A percentile compares a stretch with the other conserved stretches of the same genome.
These are phyloP conservation scores for Channa argus DNA, from an alignment of 2,113 vertebrate genomes.

Conservation along the genomic window DNA sequence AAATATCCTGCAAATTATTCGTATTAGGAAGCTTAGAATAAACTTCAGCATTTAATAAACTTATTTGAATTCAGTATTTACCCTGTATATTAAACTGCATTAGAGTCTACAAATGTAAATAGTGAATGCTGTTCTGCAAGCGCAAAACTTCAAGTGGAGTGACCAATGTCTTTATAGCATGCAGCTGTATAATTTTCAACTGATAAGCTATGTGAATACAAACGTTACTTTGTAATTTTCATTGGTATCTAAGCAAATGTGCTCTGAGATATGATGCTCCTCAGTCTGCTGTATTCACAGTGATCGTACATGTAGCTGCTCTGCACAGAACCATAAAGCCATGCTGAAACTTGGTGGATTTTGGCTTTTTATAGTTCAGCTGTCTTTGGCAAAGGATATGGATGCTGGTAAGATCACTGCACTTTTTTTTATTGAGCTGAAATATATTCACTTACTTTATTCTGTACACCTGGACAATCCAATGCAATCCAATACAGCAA, in stretches of 20 bases:
- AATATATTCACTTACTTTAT: no score
- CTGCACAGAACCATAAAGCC: not conserved
- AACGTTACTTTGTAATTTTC: conserved; percentile 35
- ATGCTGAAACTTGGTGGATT: conserved; percentile 35
- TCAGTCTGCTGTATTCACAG: conserved; percentile 11
- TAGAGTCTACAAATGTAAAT: no score
- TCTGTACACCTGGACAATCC: no score
- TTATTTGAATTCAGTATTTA: no score
- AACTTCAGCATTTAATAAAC: no score
- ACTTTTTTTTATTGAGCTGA: not conserved
- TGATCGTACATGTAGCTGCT: not conserved
- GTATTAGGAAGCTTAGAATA: no score
- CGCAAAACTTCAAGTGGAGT: not conserved
- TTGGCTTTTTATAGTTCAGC: conserved; percentile 9
- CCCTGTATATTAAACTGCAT: no score
- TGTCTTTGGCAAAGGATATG: conserved; percentile 35
- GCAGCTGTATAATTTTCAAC: conserved; percentile 4
- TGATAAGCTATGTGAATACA: not conserved
- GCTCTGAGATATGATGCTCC: not conserved
- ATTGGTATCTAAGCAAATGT: conserved; percentile 68
- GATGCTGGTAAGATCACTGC: conserved; percentile 43
- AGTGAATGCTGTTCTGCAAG: not conserved
- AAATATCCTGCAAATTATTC: no score
- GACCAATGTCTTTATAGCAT: not conserved
- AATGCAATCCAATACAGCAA: no score